These are phyloP conservation scores for Tipula helvola DNA, from an alignment of 2,888 invertebrate genomes.

Conservation along the genomic window DNA sequence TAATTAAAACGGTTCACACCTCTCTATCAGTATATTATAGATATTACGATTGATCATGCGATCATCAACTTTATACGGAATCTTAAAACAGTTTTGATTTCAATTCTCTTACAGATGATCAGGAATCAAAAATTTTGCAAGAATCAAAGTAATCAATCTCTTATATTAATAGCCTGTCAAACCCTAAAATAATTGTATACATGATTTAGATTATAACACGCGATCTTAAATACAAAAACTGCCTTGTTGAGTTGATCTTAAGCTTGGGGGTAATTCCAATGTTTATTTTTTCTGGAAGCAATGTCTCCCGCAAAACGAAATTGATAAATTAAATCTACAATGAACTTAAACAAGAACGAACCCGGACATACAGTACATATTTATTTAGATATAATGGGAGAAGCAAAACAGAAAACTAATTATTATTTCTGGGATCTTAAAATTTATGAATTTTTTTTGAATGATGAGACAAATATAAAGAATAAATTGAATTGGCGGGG, in stretches of 20 bases:
- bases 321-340: not conserved
- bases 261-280: not conserved
- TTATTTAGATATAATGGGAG: not conserved
- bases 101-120: too few species aligned
- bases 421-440: not conserved
- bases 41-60: too few species aligned
- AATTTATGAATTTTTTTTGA: not conserved
- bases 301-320: not conserved
- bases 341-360: not conserved
- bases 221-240: not conserved
- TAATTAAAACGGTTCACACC: too few species aligned
- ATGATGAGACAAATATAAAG: not conserved
- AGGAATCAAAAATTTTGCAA: too few species aligned
- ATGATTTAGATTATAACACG: not conserved
- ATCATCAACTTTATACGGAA: too few species aligned
- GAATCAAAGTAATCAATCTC: not conserved
- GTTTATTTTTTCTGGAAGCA: not conserved
- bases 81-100: too few species aligned
- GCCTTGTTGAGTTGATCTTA: not conserved
- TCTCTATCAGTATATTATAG: too few species aligned
- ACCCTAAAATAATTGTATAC: not conserved
- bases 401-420: not conserved
- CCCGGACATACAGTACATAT: not conserved
- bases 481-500: not conserved
- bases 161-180: not conserved